These are phyloP conservation scores for Pelodiscus sinensis DNA, from an alignment of 2,113 vertebrate species.

Conservation along the genomic window DNA sequence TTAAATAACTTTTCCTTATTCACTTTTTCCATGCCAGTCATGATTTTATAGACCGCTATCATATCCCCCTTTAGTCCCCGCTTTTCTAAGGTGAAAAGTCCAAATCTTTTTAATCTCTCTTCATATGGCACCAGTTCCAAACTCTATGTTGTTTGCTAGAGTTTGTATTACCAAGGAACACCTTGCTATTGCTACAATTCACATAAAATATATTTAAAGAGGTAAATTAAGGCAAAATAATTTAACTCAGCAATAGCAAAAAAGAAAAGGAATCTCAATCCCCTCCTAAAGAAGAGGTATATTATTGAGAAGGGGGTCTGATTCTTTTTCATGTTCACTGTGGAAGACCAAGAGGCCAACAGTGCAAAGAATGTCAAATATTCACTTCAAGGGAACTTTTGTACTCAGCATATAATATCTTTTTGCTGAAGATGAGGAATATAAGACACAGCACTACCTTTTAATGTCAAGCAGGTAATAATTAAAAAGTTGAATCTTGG, in stretches of 20 bases:
- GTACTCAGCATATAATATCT: conserved; percentile 11
- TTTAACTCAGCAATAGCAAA: neutral
- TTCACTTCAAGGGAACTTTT: conserved; percentile 45
- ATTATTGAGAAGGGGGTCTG: conserved; percentile 36
- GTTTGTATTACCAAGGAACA: neutral
- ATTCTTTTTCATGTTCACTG: conserved; percentile 1
- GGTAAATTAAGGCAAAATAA: neutral
- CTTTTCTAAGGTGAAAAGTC: too few species aligned
- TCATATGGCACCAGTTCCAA: too few species aligned
- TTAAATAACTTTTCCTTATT: too few species aligned
- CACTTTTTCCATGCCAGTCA: too few species aligned
- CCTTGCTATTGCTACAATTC: neutral
- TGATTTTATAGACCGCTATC: too few species aligned
- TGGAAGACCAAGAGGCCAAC: neutral
- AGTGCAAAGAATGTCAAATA: conserved; percentile 58
- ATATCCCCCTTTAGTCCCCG: too few species aligned
- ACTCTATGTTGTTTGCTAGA: neutral
- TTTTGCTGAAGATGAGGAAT: neutral
- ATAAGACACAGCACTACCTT: conserved; percentile 32
- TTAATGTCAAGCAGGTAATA: conserved; percentile 26
- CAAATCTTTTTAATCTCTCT: too few species aligned
- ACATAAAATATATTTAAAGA: neutral
- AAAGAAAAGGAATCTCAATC: neutral
- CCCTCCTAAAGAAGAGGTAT: neutral
- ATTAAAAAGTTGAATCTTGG: neutral